Evolutionary conservation across 2,888 invertebrate genomes (phyloP), one percentile per base, ranked within the genome.

Genomic region (Cephus rjabovi): DNA sequence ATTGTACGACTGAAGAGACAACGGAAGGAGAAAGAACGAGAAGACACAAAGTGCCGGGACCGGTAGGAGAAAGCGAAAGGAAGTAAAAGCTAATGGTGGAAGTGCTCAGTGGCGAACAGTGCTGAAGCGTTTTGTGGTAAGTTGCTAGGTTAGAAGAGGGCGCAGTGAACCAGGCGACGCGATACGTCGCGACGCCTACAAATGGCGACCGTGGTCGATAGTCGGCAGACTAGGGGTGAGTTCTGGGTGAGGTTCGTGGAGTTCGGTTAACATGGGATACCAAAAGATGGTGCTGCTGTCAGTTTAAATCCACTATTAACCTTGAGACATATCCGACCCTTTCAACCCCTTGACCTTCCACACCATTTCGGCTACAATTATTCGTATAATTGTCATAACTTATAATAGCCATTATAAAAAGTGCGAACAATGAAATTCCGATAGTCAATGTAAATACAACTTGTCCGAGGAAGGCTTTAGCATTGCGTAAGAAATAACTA

Each of bases 151-250:
- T 76, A 76, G 78, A 84, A 84, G 87, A 85, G 84, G 88, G 88
- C 88, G 84, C 87, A 87, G 87, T 85, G 87, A 87, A 87, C 86
- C 83, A 82, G 81, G 81, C 83, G 86, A 82, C 85, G 85, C 87
- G 87, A 83, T 88, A 83, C 80, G 81, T 80, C 81, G 80, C 82
- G 87, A 86, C 88, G 86, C 86, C 88, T 86, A 84, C 85, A 84
- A 87, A 87, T 86, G 85, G 87, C 87, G 83, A 81, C 85, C 80
- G 80, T 82, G 86, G 86, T 86, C 86, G 86, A 86, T 86, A 86
- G 82, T 81, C 75, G 33, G 33, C 71, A 56, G 23, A 56, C 56
- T 56, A 23, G 56, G 56, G 56, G 56, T 56, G 56, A 56, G 71
- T 34, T 34, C 33, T 71, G 71, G 71, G 71, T 71, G 34, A 33